Base-by-base conservation (phyloP, 2,888 invertebrate genomes). In the Eudasyphora cyanicolor region DNA sequence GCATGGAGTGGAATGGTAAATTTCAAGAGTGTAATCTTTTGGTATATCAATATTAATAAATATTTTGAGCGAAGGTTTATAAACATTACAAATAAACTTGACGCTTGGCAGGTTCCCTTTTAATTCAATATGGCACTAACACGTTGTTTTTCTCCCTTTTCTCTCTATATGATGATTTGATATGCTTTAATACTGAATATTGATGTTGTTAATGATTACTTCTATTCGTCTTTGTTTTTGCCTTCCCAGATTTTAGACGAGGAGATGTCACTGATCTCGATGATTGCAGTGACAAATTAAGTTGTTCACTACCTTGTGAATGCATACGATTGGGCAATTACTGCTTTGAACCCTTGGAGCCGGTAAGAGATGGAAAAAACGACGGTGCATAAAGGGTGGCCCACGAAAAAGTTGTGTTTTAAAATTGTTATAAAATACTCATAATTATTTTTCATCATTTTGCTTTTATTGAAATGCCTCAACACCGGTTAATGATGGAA, bases 241-340 rank as follows among this genome's bases (percentile, higher is more conserved):
- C n/a, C n/a, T n/a, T n/a, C n/a, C n/a, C 14, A 95, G 95, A 94
- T 90, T 90, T 91, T 84, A 93, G 93, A 85, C 92, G 94, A 88
- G 93, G 93, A 87, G 90, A 91, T 87, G 89, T 92, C 12, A 89
- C 88, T 0, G 93, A 93, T 87, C 89, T 93, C 19, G 90, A 91
- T 45, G 93, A 93, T 82, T 76, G 86, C 12, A 24, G 86, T 42
- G 91, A 93, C 86, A 93, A 93, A 62, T 89, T 93, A 69, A 93
- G 93, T 74, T 94, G 94, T n/a, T 92, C 93, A 64, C 89, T 96
- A 12, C 92, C 93, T 19, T 97, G 97, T 91, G 94, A 96, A 86
- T 95, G 96, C 21, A 95, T 98, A 77, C 94, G 97, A 85, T 95
- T 98, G 90, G 98, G 98, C 49, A 96, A 97, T 17, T 96, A 97